These are phyloP conservation scores for Hippasteria phrygiana DNA, from an alignment of 53 echinoderm and acorn worm genomes.

Conservation along the genomic window DNA sequence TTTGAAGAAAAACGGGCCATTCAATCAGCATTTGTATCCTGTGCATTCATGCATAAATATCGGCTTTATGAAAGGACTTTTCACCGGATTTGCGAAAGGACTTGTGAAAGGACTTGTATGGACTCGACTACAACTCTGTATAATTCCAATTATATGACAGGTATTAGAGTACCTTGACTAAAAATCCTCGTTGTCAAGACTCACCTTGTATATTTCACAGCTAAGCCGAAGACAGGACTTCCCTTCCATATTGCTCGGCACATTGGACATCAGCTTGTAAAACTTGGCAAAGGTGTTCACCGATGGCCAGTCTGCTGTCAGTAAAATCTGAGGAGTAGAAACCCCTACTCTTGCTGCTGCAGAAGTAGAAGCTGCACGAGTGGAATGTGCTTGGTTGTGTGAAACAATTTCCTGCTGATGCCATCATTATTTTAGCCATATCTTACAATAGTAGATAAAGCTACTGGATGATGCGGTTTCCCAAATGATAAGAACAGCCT, in stretches of 20 bases:
- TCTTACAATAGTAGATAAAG: conserved; percentile 11
- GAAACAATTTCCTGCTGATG: conserved; percentile 31
- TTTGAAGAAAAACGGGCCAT: no score
- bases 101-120: no score
- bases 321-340: conserved; percentile 36
- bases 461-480: conserved; percentile 34
- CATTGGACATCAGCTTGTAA: conserved; percentile 26
- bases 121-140: no score
- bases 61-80: no score
- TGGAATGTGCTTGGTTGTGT: conserved; percentile 41
- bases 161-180: no score
- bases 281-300: conserved; percentile 29
- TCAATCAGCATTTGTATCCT: no score
- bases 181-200: no score
- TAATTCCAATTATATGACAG: no score
- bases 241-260: conserved; percentile 16
- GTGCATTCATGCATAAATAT: no score
- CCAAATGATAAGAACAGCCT: conserved; percentile 38
- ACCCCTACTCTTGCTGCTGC: conserved; percentile 30
- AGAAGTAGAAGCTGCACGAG: conserved; percentile 29
- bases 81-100: no score
- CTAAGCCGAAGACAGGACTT: conserved; percentile 35
- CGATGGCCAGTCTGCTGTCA: conserved; percentile 33
- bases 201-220: background rate
- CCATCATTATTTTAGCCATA: conserved; percentile 34